These are phyloP conservation scores for Rapana venosa DNA, from an alignment of 2,888 invertebrate genomes.

Conservation along the genomic window DNA sequence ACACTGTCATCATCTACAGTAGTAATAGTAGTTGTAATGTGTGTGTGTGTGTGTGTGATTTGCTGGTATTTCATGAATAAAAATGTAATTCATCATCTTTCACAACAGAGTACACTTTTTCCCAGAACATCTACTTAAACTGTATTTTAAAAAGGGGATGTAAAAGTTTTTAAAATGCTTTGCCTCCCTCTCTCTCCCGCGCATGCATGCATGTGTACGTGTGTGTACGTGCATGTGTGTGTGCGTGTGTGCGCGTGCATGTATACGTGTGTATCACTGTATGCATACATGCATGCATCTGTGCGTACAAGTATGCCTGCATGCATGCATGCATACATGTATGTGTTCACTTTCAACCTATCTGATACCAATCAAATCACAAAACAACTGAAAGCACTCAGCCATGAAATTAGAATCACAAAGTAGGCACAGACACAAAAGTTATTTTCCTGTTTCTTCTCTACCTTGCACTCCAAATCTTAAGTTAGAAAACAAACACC, in stretches of 20 bases:
- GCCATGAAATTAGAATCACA: conserved; percentile 7
- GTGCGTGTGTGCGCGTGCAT: not conserved
- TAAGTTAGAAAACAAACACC: not conserved
- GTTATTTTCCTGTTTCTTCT: not conserved
- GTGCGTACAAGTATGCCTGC: not conserved
- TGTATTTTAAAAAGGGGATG: too few relatives aligned
- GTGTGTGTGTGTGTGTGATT: not conserved
- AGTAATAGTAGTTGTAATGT: not conserved
- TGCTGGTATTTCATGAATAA: not conserved
- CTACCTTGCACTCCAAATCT: not conserved
- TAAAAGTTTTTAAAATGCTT: not conserved
- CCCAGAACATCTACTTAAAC: too few relatives aligned
- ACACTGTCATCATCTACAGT: too few relatives aligned
- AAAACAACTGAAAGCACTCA: not conserved
- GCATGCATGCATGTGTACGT: not conserved
- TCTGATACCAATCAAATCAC: not conserved
- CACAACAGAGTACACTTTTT: too few relatives aligned
- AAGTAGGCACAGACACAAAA: not conserved
- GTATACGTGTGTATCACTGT: not conserved
- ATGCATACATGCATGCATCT: not conserved
- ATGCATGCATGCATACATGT: not conserved
- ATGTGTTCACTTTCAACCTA: not conserved
- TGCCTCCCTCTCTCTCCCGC: not conserved
- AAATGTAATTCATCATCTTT: too few relatives aligned
- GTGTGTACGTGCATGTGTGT: not conserved